Conservation (phyloP, 2,113 vertebrate genomes). For the Halichoerus grypus region DNA sequence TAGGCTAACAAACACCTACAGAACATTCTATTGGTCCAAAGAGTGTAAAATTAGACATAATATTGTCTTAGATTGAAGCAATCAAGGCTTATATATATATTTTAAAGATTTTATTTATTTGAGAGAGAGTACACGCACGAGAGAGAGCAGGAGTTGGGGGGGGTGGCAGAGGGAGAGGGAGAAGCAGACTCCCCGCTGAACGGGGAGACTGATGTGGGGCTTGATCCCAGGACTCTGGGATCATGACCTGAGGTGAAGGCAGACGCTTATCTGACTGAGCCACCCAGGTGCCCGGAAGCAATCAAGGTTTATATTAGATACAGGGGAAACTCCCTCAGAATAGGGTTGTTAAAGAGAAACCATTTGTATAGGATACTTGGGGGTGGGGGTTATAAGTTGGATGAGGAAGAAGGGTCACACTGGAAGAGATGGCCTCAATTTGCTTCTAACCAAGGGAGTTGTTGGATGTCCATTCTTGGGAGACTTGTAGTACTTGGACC, state of each 20-base stretch:
- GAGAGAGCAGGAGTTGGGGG: too few relatives aligned
- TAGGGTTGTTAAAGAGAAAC: background rate
- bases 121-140: too few relatives aligned
- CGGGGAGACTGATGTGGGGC: background rate
- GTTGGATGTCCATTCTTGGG: background rate
- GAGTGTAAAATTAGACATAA: conserved; percentile 34
- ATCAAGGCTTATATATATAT: background rate
- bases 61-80: background rate
- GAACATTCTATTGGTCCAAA: conserved; percentile 12
- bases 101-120: too few relatives aligned
- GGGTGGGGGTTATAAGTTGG: background rate
- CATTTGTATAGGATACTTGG: background rate
- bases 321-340: background rate
- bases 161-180: too few relatives aligned
- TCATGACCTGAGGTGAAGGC: background rate
- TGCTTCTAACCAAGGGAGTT: background rate
- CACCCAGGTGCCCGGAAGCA: background rate
- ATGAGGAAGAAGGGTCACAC: background rate
- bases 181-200: background rate
- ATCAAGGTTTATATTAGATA: background rate
- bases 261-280: background rate
- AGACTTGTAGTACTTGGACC: background rate
- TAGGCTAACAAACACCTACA: background rate
- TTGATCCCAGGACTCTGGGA: background rate
- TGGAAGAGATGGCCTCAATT: background rate